These are phyloP conservation scores for Edolisoma coerulescens DNA, from an alignment of 2,113 vertebrate species.

Conservation along the genomic window DNA sequence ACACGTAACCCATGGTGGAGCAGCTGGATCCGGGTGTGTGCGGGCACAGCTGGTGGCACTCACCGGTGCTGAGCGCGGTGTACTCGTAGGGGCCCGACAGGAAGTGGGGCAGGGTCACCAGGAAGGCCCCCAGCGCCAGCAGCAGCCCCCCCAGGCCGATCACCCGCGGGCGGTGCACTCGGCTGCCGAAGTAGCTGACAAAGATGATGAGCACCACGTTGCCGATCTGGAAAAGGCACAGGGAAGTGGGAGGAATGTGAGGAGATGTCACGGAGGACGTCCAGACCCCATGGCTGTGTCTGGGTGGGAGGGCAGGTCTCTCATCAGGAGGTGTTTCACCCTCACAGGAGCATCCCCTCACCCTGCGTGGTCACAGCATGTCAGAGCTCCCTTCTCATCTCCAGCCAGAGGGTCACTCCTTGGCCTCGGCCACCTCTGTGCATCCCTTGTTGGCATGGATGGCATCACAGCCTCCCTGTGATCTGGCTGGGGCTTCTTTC, in stretches of 20 bases:
- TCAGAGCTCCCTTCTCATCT: not conserved
- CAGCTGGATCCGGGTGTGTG: not conserved
- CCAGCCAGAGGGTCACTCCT: not conserved
- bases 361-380: not conserved
- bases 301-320: no score
- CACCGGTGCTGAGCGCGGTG: not conserved
- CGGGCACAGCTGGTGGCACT: not conserved
- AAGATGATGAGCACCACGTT: conserved; percentile 92
- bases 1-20: fast-evolving
- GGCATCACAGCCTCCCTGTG: not conserved
- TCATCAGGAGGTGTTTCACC: not conserved
- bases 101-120: conserved; percentile 95
- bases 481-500: not conserved
- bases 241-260: not conserved
- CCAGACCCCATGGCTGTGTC: not conserved
- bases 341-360: not conserved
- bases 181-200: conserved; percentile 92
- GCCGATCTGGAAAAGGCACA: conserved; percentile 78
- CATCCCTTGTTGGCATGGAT: fast-evolving
- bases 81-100: conserved; percentile 83
- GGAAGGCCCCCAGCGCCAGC: conserved; percentile 84
- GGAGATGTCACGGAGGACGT: fast-evolving
- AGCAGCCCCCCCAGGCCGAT: conserved; percentile 88
- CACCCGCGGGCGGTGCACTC: conserved; percentile 86
- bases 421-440: not conserved